Base-by-base conservation (phyloP, 2,113 vertebrate species). In the Perca flavescens region DNA sequence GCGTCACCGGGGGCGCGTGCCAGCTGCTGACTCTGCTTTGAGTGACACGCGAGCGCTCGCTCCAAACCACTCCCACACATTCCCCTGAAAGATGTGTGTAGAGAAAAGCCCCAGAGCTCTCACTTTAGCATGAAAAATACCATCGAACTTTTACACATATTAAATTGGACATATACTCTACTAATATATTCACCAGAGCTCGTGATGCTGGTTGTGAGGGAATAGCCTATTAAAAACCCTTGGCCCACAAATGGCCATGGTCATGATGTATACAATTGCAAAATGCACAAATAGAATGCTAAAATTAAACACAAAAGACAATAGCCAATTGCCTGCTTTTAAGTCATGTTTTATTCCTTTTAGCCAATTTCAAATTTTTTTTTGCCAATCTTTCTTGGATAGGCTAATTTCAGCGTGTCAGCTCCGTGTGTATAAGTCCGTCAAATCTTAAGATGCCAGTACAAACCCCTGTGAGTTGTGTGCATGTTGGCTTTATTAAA, bases 41-140 rank as follows among this genome's bases (percentile, higher is more conserved):
- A 89, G 61, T 75, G 90, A 92, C 90, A 93, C 90, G 91, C 90
- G 93, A 88, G 79, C 76, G 73, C 77, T 77, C 56, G 25, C 77
- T 74, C 82, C 80, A 87, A 87, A 56, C 80, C 87, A 74, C 93
- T 4, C 91, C 91, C 86, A 84, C 86, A n/a, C 63, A 13, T 9
- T 21, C 63, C 47, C 65, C 31, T 10, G 56, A 40, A 28, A 68
- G 53, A 68, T 34, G 46, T 25, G 74, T 25, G 84, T 4, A 49
- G 14, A 64, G 43, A 21, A 46, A 17, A 56, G 54, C 17, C 46
- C 14, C 15, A 10, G 56, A 54, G 75, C 25, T 28, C 54, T 11
- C 58, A 19, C 22, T 8, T 14, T 19, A 61, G 6, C 21, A 10
- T 6, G 14, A 9, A 0, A 36, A 61, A 60, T 7, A n/a, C n/a